Percentiles rank a stretch among this genome's conserved stretches.
Evolutionary conservation across 1,140 invertebrate species (phyloP).

Genomic region (Ctenoplectra terminalis): DNA sequence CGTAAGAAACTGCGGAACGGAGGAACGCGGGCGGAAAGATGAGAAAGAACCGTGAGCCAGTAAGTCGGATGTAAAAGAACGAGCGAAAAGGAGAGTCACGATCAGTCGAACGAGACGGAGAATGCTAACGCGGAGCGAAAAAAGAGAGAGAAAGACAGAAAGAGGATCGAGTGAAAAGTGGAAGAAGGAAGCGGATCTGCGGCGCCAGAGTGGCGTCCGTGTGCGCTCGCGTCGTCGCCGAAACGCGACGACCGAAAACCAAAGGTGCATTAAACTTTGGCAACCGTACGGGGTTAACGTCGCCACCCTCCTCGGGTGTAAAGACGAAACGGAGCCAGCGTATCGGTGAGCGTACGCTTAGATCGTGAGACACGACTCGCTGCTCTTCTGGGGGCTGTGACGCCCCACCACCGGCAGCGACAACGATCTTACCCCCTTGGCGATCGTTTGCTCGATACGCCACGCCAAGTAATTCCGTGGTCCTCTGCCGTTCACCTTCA

Average conservation of each 20-base stretch:
- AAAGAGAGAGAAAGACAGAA: background rate
- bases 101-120: constrained; percentile 41
- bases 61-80: constrained; percentile 30
- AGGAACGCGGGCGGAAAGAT: constrained; percentile 2
- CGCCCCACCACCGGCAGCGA: background rate
- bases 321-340: constrained; percentile 27
- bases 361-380: constrained; percentile 28
- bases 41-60: constrained; percentile 45
- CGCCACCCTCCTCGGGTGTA: constrained; percentile 25
- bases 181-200: constrained; percentile 47
- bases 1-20: constrained; percentile 28
- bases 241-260: constrained; percentile 55
- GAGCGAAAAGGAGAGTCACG: constrained; percentile 31
- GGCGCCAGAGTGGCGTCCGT: constrained; percentile 59
- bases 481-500: background rate
- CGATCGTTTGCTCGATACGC: constrained; percentile 61
- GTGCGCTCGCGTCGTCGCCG: constrained; percentile 36
- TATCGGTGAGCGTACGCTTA: background rate
- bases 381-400: constrained; percentile 58
- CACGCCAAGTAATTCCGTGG: constrained; percentile 53
- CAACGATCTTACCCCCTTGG: constrained; percentile 61
- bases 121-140: too few relatives aligned
- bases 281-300: constrained; percentile 59
- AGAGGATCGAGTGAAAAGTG: constrained; percentile 16
- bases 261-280: constrained; percentile 70